These are phyloP conservation scores for Euwallacea similis DNA, from an alignment of 1,140 invertebrate genomes.

Conservation along the genomic window DNA sequence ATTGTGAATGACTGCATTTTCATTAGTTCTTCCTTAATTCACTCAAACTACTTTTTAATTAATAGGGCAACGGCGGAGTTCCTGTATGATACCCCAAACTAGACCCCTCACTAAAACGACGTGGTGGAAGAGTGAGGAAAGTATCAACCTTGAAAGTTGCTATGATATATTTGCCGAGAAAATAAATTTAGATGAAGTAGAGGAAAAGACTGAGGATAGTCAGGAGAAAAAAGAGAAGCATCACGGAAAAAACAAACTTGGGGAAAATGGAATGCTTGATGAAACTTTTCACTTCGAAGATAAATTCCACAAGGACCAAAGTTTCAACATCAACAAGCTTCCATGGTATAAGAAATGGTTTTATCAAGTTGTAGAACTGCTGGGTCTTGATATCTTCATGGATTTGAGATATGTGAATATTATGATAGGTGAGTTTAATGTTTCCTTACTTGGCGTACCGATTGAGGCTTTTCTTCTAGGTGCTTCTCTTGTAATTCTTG, in stretches of 20 bases:
- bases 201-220: constrained; percentile 5
- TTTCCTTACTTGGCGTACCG: background rate
- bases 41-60: no score
- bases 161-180: constrained; percentile 37
- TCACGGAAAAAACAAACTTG: background rate
- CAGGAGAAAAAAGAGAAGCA: background rate
- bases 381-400: constrained; percentile 66
- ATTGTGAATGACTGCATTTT: no score
- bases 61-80: constrained; percentile 11
- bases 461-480: constrained; percentile 45
- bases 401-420: constrained; percentile 69
- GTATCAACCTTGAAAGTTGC: constrained; percentile 38
- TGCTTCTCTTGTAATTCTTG: constrained; percentile 67
- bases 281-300: constrained; percentile 31
- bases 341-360: constrained; percentile 49
- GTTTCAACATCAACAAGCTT: constrained; percentile 7
- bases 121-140: constrained; percentile 38
- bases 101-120: constrained; percentile 32
- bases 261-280: constrained; percentile 2
- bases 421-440: constrained; percentile 55
- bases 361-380: constrained; percentile 61
- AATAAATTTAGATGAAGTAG: background rate
- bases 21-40: no score
- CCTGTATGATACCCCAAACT: background rate
- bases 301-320: constrained; percentile 23